These are phyloP conservation scores for Carassius carassius DNA, from an alignment of 2,113 vertebrate species.

Conservation along the genomic window DNA sequence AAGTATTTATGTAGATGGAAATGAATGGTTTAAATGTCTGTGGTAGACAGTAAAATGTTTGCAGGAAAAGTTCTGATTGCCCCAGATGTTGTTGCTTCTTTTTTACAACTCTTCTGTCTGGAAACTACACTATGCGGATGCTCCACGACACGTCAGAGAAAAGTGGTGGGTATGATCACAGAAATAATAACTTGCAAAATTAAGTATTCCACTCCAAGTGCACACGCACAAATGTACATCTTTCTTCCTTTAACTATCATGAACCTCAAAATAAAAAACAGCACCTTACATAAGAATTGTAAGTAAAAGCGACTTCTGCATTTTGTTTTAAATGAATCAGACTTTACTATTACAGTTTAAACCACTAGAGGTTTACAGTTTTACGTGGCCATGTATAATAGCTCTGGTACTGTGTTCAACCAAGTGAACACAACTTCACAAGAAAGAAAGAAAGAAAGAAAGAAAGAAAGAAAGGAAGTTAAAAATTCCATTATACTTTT, in stretches of 20 bases:
- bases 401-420: background rate
- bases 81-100: constrained; percentile 59
- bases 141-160: constrained; percentile 53
- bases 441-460: no score
- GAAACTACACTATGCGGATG: constrained; percentile 56
- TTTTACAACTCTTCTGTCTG: constrained; percentile 58
- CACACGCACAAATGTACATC: constrained; percentile 40
- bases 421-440: background rate
- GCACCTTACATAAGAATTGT: constrained; percentile 17
- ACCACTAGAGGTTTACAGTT: background rate
- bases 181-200: constrained; percentile 58
- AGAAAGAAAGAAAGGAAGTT: no score
- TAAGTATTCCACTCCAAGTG: constrained; percentile 51
- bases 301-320: constrained; percentile 6
- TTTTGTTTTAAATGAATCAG: constrained; percentile 8
- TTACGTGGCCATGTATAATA: background rate
- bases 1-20: constrained; percentile 50
- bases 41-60: constrained; percentile 56
- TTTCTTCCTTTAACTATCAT: constrained; percentile 31
- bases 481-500: background rate
- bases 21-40: constrained; percentile 55
- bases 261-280: constrained; percentile 44
- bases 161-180: constrained; percentile 47
- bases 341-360: constrained; percentile 17
- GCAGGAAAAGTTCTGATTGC: constrained; percentile 58